These are phyloP conservation scores for Oreocharis arfaki DNA, from an alignment of 2,113 vertebrate genomes.

Conservation along the genomic window DNA sequence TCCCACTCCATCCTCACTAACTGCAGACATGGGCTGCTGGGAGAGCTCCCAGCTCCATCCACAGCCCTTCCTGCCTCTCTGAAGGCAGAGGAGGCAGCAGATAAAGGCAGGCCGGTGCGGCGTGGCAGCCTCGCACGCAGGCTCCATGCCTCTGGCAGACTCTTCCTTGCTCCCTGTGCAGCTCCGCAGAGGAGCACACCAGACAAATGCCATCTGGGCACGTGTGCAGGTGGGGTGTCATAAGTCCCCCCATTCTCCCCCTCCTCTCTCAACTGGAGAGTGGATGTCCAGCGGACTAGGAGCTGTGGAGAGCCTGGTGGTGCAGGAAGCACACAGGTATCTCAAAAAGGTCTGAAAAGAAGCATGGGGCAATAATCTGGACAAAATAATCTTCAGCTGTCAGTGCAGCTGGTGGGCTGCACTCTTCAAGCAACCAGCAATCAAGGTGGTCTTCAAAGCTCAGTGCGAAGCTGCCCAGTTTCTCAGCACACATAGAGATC, in stretches of 20 bases:
- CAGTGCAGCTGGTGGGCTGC: not conserved
- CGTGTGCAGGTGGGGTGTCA: not conserved
- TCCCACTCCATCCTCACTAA: not conserved
- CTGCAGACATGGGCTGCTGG: not conserved
- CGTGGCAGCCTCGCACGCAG: fast-evolving
- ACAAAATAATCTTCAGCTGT: not conserved
- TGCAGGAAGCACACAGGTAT: not conserved
- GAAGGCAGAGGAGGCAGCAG: not conserved
- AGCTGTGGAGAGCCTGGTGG: not conserved
- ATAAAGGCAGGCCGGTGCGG: not conserved
- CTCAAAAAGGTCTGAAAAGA: not conserved
- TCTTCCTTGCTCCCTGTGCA: not conserved
- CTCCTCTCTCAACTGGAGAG: not conserved
- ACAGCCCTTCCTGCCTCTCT: not conserved
- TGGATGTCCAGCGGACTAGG: fast-evolving
- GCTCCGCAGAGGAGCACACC: not conserved
- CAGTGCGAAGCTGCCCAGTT: not conserved
- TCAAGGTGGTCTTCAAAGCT: not conserved
- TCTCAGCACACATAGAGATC: not conserved
- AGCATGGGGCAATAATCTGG: not conserved
- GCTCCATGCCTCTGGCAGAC: not conserved
- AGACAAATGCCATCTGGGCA: not conserved
- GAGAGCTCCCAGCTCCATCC: not conserved
- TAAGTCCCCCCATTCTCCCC: fast-evolving
- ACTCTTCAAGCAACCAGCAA: not conserved